Evolutionary conservation across 1,140 invertebrate species (phyloP).

Genomic region (Ceratina australensis): DNA sequence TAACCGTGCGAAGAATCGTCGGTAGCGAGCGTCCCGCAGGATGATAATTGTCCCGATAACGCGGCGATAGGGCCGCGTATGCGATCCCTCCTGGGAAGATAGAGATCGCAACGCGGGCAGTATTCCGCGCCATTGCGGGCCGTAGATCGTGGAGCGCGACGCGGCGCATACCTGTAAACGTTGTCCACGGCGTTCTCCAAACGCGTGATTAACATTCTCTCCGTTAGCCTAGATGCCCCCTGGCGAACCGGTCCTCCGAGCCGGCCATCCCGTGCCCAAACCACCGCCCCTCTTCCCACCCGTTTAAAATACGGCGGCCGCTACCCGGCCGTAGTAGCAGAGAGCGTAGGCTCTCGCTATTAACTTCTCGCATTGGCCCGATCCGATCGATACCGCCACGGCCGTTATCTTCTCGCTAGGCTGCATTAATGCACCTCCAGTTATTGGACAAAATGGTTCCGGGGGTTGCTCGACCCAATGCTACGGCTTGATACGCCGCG

Average conservation of each 20-base stretch:
- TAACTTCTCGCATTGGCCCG: slow-evolving; percentile 62
- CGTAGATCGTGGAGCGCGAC: slow-evolving; percentile 30
- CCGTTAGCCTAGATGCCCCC: slow-evolving; percentile 44
- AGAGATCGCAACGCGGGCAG: slow-evolving; percentile 14
- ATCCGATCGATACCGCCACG: slow-evolving; percentile 62
- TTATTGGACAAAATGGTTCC: slow-evolving; percentile 74
- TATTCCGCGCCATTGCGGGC: slow-evolving; percentile 32
- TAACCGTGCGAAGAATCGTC: slow-evolving; percentile 28
- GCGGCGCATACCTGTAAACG: slow-evolving; percentile 12
- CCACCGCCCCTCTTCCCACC: slow-evolving; percentile 1
- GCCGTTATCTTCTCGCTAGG: slow-evolving; percentile 74
- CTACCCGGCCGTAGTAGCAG: slow-evolving; percentile 7
- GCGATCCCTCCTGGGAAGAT: slow-evolving; percentile 23
- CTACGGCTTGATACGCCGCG: background rate
- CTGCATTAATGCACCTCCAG: slow-evolving; percentile 74
- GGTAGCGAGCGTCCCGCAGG: slow-evolving; percentile 12
- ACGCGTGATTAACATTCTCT: slow-evolving; percentile 43
- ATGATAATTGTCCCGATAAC: slow-evolving; percentile 37
- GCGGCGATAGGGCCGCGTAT: slow-evolving; percentile 25
- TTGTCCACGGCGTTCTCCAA: slow-evolving; percentile 40
- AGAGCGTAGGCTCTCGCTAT: slow-evolving; percentile 42
- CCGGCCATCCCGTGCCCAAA: background rate
- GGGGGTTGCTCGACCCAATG: slow-evolving; percentile 47
- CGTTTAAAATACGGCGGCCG: slow-evolving; percentile 59
- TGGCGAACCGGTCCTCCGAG: slow-evolving; percentile 18